Conservation (phyloP, 2,113 vertebrate species). For the Poeciliopsis occidentalis region DNA sequence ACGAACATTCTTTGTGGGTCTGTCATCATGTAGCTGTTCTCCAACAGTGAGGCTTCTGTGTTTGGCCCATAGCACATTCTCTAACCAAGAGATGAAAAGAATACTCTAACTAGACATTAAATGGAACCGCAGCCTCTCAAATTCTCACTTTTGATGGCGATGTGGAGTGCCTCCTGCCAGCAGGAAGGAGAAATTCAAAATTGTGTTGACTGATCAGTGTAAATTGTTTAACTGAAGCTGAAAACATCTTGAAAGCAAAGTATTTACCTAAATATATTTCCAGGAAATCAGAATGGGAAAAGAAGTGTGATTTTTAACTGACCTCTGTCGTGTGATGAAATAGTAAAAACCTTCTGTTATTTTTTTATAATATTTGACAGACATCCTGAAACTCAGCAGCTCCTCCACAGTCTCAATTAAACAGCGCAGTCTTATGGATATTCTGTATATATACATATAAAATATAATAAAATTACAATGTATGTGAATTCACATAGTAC, state of each 20-base stretch:
- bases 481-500: neutral
- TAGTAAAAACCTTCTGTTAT: neutral
- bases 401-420: neutral
- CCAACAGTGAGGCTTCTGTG: slow-evolving; percentile 68
- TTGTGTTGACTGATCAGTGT: slow-evolving; percentile 32
- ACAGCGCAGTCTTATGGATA: neutral
- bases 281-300: neutral
- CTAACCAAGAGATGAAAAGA: slow-evolving; percentile 63
- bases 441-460: no score
- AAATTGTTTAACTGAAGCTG: slow-evolving; percentile 12
- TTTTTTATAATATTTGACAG: neutral
- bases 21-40: slow-evolving; percentile 71
- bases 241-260: slow-evolving; percentile 5
- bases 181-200: slow-evolving; percentile 44
- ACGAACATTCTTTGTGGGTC: slow-evolving; percentile 77
- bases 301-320: neutral
- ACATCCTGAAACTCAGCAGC: neutral
- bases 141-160: slow-evolving; percentile 25
- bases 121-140: slow-evolving; percentile 53
- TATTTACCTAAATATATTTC: slow-evolving; percentile 13
- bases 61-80: slow-evolving; percentile 52
- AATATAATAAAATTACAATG: neutral
- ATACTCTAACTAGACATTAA: slow-evolving; percentile 64
- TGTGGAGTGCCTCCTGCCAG: slow-evolving; percentile 39
- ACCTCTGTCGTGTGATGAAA: neutral